phyloP scores from a whole-genome alignment of 2,888 invertebrate genomes.

The Cephonodes hylas region DNA sequence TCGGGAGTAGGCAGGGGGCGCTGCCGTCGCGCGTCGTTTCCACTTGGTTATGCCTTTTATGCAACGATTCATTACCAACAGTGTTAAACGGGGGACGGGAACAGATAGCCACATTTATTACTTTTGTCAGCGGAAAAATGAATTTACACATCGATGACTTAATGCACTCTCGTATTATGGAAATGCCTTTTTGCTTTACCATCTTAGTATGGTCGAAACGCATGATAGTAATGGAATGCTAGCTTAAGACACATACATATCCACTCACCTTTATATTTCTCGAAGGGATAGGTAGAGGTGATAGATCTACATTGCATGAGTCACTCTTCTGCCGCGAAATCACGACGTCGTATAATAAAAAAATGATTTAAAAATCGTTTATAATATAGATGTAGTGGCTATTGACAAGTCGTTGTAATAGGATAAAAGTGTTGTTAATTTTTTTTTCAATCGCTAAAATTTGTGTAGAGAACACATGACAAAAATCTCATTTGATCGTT shows the following conservation, averaged over 20 bases:
- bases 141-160: slow-evolving; percentile 65
- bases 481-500: neutral
- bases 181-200: slow-evolving; percentile 16
- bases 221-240: no score
- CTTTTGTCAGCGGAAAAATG: slow-evolving; percentile 81
- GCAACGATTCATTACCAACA: slow-evolving; percentile 76
- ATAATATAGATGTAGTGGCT: no score
- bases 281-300: no score
- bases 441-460: no score
- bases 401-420: no score
- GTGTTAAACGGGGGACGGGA: slow-evolving; percentile 61
- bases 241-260: slow-evolving; percentile 34
- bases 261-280: no score
- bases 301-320: no score
- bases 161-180: slow-evolving; percentile 22
- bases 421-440: no score
- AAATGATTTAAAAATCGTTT: no score
- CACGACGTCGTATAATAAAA: no score
- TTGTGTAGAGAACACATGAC: neutral
- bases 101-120: slow-evolving; percentile 79
- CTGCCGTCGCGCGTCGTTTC: slow-evolving; percentile 59
- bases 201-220: slow-evolving; percentile 46
- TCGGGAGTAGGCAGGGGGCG: slow-evolving; percentile 20
- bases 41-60: slow-evolving; percentile 80
- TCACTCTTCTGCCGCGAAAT: no score